Base-by-base conservation (phyloP, 2,888 invertebrate species). In the Leptinotarsa rubiginosa region DNA sequence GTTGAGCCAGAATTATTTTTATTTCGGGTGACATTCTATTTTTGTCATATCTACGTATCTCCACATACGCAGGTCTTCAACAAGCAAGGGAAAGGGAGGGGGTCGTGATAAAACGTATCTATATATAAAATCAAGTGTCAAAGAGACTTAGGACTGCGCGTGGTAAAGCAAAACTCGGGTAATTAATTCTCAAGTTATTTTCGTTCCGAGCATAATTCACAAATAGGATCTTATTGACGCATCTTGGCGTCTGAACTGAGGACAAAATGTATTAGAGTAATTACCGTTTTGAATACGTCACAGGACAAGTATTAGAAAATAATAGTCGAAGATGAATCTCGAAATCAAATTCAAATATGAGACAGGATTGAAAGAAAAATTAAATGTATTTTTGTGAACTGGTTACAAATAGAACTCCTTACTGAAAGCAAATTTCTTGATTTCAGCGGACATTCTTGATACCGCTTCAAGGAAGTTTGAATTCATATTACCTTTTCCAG, bases 181-280 rank as follows among this genome's bases (percentile, higher is more conserved):
- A 84, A 85, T 85, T 83, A 85, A 84, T 84, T 84, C 81, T 81
- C 75, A 77, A 79, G 83, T 81, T 85, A 85, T 85, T 85, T 85
- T 84, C 78, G 82, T 81, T 79, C 73, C 79, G 81, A 80, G 83
- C 80, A 83, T 84, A 83, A 82, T 83, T 83, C 81, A 83, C 80
- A 78, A 81, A 69, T 56, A 56, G 41, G 69, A 81, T 81, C 80
- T 81, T 69, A 80, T 77, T 84, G 84, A 84, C 84, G 84, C 81
- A 81, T 79, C 79, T 80, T 69, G 73, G 77, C 72, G 72, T 77
- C 56, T 16, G 56, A 69, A 31, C 41, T 69, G 31, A 56, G 69
- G 56, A 18, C 69, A 47, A 56, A 25, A 47, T 49, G 15, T 56
- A 59, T 56, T 22, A 10, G 41, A 41, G 62, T 49, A 52, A 54